Conservation (phyloP, 2,888 invertebrate genomes). For the Tenthredo scrophulariae region DNA sequence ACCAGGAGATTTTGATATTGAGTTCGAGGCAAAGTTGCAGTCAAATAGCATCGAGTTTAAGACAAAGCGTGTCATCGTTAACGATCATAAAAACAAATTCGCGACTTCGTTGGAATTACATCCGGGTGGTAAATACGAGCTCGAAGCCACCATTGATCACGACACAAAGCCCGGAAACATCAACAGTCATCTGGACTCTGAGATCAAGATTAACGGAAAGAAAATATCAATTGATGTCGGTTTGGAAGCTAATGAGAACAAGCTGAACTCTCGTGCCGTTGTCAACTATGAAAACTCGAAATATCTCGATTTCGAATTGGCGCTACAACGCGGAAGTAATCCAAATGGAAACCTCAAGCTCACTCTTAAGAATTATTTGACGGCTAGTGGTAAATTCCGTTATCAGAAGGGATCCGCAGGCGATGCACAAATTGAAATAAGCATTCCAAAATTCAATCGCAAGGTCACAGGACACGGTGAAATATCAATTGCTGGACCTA, state of each 20-base stretch:
- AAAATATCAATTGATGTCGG: conserved; percentile 80
- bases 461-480: conserved; percentile 79
- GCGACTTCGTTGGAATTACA: conserved; percentile 82
- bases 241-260: conserved; percentile 76
- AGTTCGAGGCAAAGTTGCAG: conserved; percentile 80
- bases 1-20: conserved; percentile 80
- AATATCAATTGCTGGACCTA: conserved; percentile 82
- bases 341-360: conserved; percentile 81
- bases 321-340: conserved; percentile 77
- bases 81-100: conserved; percentile 82
- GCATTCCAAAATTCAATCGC: conserved; percentile 80
- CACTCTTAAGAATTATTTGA: conserved; percentile 82
- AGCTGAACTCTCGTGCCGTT: conserved; percentile 80
- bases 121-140: conserved; percentile 83
- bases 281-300: conserved; percentile 79
- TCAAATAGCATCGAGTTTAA: conserved; percentile 80
- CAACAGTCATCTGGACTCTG: conserved; percentile 79
- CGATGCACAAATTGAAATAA: conserved; percentile 80
- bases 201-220: conserved; percentile 82
- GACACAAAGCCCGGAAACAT: conserved; percentile 80
- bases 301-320: conserved; percentile 81
- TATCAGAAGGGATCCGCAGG: conserved; percentile 84
- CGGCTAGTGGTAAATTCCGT: conserved; percentile 83
- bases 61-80: conserved; percentile 81
- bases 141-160: conserved; percentile 82